These are phyloP conservation scores for Psettodes erumei DNA, from an alignment of 2,113 vertebrate species.

Conservation along the genomic window DNA sequence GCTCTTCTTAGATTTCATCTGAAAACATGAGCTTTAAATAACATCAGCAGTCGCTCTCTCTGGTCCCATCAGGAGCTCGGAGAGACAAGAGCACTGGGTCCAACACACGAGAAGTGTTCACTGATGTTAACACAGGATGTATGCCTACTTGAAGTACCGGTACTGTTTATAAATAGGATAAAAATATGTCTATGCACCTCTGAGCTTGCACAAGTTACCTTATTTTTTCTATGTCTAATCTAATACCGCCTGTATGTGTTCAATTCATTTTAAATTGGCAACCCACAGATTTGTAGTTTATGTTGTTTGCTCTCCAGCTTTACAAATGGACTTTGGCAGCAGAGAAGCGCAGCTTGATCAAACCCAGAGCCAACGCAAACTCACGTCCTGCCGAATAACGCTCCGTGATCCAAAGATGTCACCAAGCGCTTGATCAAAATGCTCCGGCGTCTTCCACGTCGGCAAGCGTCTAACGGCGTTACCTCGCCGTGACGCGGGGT, in stretches of 20 bases:
- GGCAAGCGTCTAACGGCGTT: neutral
- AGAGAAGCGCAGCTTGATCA: slow-evolving; percentile 40
- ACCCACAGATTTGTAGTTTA: slow-evolving; percentile 43
- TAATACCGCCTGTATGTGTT: slow-evolving; percentile 20
- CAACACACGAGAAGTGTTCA: slow-evolving; percentile 34
- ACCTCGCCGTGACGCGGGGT: neutral
- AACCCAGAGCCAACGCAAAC: slow-evolving; percentile 62
- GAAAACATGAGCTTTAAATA: slow-evolving; percentile 50
- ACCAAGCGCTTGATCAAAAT: slow-evolving; percentile 38
- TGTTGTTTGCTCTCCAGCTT: slow-evolving; percentile 59
- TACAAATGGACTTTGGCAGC: slow-evolving; percentile 63
- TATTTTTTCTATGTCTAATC: slow-evolving; percentile 17
- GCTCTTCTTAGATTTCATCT: slow-evolving; percentile 32
- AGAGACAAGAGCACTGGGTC: slow-evolving; percentile 25
- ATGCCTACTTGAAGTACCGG: slow-evolving; percentile 22
- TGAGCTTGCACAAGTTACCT: neutral
- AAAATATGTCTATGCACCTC: slow-evolving; percentile 24
- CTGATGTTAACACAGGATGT: slow-evolving; percentile 9
- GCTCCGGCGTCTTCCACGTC: slow-evolving; percentile 23
- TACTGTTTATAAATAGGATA: neutral
- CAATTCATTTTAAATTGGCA: slow-evolving; percentile 41
- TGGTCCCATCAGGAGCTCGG: slow-evolving; percentile 25
- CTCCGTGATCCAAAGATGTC: slow-evolving; percentile 52
- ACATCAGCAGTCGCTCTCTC: slow-evolving; percentile 40
- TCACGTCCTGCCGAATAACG: slow-evolving; percentile 45